phyloP scores from a whole-genome alignment of 2,888 invertebrate genomes.

The Nipponacmea schrenckii region DNA sequence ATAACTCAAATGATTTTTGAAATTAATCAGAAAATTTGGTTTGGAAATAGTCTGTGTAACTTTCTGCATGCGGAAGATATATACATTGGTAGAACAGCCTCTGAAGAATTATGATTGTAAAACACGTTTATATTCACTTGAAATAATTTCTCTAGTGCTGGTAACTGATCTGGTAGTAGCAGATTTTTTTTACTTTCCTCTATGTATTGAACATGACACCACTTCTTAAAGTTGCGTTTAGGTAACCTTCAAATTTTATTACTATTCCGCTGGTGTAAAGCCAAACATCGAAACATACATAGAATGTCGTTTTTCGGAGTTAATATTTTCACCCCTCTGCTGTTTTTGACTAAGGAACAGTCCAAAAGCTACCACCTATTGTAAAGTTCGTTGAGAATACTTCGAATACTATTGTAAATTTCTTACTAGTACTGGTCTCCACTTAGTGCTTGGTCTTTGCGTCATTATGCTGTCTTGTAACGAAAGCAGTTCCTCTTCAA shows the following conservation, averaged over 20 bases:
- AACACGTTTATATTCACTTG: too few relatives aligned
- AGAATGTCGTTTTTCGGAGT: conserved; percentile 4
- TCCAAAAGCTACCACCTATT: not conserved
- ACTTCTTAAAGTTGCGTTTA: not conserved
- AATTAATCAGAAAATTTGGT: not conserved
- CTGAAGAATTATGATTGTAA: too few relatives aligned
- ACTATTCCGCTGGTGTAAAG: not conserved
- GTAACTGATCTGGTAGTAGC: not conserved
- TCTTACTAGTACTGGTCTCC: conserved; percentile 2
- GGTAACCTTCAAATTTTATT: not conserved
- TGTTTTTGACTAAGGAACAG: not conserved
- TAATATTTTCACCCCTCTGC: not conserved
- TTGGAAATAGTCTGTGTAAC: too few relatives aligned
- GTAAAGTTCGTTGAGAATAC: not conserved
- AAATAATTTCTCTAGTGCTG: not conserved
- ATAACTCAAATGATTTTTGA: conserved; percentile 9
- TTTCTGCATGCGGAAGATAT: too few relatives aligned
- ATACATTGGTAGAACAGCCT: too few relatives aligned
- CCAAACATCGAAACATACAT: conserved; percentile 7
- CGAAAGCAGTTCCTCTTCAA: not conserved
- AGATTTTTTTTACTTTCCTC: not conserved
- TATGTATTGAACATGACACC: not conserved
- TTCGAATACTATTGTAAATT: not conserved
- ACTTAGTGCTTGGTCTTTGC: conserved; percentile 1
- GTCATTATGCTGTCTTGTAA: conserved; percentile 8